Evolutionary conservation across 30 jellyfish, hydroid and myxozoan genomes (phyloP), one percentile per base, ranked within the genome.

Genomic region (Hydractinia echinata): DNA sequence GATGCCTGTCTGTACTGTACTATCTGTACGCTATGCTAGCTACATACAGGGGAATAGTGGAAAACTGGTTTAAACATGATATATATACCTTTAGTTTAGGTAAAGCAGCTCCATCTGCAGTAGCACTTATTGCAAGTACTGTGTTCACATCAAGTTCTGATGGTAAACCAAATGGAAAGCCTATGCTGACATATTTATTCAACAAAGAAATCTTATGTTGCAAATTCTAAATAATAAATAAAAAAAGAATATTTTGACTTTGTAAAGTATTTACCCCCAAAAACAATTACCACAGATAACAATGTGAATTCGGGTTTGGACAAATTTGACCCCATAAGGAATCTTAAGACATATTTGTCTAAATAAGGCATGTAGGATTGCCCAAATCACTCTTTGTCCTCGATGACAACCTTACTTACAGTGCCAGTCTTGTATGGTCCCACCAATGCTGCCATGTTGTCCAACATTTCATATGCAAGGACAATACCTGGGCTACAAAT

Each of bases 131-230:
- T 8, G 93, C 98, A 10, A 88, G 86, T 15, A 81, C 83, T 2
- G 96, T 92, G 52, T 95, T 76, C 5, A 93, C 86, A 67, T 79
- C 81, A 82, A 86, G 55, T 84, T 92, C 98, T 66, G 76, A 64
- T 4, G 98, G 98, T 18, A 94, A 79, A 8, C 98, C 98, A 67
- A 92, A 87, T 15, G 98, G 98, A 89, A 86, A 81, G 66, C 96
- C 93, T 7, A 92, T 76, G 79, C 79, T 80, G 81, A 87, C 70
- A 86, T 92, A 92, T 56, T 86, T 87, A 15, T 86, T 61, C 54
- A 86, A 79, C 60, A 82, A 88, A 50, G 54, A 52, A 14, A 54
- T 30, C 51, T 71, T 71, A 14, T 71, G 6, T 71, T 52, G 70
- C 30, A 71, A 7, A 20, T 30, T 52, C 81, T 71, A 60, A 20